A percentile compares a stretch with the other conserved stretches of the same genome.
Conservation (phyloP, 1,140 invertebrate genomes). For the Globodera ellingtonae region DNA sequence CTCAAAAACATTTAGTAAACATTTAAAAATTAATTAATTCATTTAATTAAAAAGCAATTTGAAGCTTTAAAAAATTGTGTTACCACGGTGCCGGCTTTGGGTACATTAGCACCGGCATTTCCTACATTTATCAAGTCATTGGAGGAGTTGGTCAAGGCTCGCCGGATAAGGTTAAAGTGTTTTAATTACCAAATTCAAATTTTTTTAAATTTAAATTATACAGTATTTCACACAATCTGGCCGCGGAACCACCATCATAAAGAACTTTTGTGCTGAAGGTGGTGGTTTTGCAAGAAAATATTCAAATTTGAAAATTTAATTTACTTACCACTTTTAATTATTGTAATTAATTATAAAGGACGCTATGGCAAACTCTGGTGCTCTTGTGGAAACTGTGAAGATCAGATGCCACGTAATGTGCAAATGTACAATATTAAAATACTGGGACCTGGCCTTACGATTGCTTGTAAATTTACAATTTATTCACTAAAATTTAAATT, state of each 20-base stretch:
- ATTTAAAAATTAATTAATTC: not conserved
- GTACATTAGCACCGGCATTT: not conserved
- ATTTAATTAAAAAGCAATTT: not conserved
- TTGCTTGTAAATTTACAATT: not conserved
- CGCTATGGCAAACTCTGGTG: not conserved
- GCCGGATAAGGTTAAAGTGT: not conserved
- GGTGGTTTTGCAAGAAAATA: too few relatives aligned
- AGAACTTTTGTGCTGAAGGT: not conserved
- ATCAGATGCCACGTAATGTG: not conserved
- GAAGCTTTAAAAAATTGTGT: not conserved
- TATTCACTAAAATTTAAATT: not conserved
- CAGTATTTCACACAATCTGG: not conserved
- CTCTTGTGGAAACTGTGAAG: not conserved
- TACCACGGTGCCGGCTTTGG: not conserved
- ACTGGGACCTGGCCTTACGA: not conserved
- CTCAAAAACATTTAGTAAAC: not conserved
- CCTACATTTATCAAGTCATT: not conserved
- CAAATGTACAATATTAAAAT: not conserved
- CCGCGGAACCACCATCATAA: not conserved
- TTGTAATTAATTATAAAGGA: not conserved
- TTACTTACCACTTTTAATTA: too few relatives aligned
- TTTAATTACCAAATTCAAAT: not conserved
- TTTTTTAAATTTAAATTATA: not conserved
- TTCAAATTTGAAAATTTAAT: too few relatives aligned
- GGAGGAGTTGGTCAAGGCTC: not conserved